A percentile compares a stretch with the other conserved stretches of the same genome.
These are phyloP conservation scores for Xenops minutus DNA, from an alignment of 2,797 vertebrate genomes.

Conservation along the genomic window DNA sequence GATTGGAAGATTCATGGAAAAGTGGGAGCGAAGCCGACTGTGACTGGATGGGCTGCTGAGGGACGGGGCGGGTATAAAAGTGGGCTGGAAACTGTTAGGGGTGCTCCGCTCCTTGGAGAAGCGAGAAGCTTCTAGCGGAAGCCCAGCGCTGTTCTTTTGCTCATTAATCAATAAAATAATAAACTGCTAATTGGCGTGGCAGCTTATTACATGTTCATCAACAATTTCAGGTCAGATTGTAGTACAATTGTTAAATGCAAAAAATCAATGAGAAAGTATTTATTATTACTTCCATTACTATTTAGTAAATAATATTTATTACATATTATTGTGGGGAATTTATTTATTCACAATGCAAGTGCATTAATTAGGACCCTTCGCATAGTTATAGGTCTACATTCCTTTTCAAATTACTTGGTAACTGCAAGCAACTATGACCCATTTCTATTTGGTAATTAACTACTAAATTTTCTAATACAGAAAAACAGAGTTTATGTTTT, in stretches of 20 bases:
- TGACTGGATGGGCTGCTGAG: too few relatives aligned
- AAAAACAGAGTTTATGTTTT: background rate
- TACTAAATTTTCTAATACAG: background rate
- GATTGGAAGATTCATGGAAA: too few relatives aligned
- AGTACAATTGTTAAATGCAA: background rate
- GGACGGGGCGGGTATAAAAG: too few relatives aligned
- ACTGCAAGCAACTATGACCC: background rate
- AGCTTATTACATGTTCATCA: too few relatives aligned
- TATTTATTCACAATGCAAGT: background rate
- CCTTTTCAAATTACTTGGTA: background rate
- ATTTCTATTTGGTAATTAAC: background rate
- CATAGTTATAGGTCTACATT: background rate
- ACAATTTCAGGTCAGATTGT: background rate
- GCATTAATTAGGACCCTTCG: background rate
- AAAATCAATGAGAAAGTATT: background rate
- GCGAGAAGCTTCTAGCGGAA: too few relatives aligned
- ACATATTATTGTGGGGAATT: background rate
- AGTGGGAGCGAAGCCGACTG: too few relatives aligned
- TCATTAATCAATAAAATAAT: too few relatives aligned
- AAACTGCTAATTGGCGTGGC: too few relatives aligned
- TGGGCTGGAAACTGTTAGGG: too few relatives aligned
- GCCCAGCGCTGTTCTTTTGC: too few relatives aligned
- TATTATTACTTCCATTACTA: background rate
- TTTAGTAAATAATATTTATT: background rate
- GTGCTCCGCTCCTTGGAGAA: too few relatives aligned